phyloP scores from a whole-genome alignment of 2,888 invertebrate genomes.

The Limnephilus marmoratus region DNA sequence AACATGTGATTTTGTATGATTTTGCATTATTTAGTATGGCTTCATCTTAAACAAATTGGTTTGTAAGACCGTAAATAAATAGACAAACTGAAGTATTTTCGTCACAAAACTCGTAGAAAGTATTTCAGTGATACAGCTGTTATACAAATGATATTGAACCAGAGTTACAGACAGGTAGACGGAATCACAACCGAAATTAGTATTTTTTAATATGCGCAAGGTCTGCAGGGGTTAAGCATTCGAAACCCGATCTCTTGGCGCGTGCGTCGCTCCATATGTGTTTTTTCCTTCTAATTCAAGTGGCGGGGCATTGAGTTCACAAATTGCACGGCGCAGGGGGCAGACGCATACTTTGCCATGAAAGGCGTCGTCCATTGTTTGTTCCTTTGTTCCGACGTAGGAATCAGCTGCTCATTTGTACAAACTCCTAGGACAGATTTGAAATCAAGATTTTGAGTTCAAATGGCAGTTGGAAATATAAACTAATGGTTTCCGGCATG shows the following conservation, averaged over 20 bases:
- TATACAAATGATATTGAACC: too few relatives aligned
- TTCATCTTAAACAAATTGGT: too few relatives aligned
- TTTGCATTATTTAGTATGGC: too few relatives aligned
- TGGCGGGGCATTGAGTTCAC: not conserved
- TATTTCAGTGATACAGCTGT: too few relatives aligned
- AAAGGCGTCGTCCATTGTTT: not conserved
- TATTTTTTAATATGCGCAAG: not conserved
- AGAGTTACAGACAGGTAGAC: too few relatives aligned
- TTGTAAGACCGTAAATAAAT: too few relatives aligned
- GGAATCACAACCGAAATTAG: too few relatives aligned
- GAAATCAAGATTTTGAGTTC: not conserved
- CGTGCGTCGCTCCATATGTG: not conserved
- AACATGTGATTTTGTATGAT: too few relatives aligned
- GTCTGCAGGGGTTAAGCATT: not conserved
- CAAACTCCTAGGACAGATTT: not conserved
- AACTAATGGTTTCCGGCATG: not conserved
- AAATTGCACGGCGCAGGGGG: not conserved
- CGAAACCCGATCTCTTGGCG: not conserved
- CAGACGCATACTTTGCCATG: not conserved
- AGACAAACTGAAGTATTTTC: too few relatives aligned
- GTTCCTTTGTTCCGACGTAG: not conserved
- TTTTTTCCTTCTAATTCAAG: not conserved
- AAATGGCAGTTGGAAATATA: not conserved
- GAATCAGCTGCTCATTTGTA: not conserved
- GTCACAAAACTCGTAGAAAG: too few relatives aligned